These are phyloP conservation scores for Pinna nobilis DNA, from an alignment of 1,140 invertebrate species.

Conservation along the genomic window DNA sequence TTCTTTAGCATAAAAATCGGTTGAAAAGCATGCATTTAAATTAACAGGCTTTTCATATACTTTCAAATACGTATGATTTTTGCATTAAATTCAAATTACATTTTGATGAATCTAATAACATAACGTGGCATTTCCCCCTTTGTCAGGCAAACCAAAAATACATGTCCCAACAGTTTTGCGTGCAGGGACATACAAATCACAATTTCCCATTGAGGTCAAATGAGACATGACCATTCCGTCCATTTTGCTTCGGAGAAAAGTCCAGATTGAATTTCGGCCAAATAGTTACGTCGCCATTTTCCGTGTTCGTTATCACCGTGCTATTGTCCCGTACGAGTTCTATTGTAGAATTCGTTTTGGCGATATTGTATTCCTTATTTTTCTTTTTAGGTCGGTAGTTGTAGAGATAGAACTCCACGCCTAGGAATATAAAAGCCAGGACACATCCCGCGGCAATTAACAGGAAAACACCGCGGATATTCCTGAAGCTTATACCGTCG, in stretches of 20 bases:
- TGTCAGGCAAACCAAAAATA: no score
- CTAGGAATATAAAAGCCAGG: constrained; percentile 88
- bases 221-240: not conserved
- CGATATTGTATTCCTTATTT: constrained; percentile 28
- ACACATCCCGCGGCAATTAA: constrained; percentile 68
- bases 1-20: no score
- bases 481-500: constrained; percentile 97
- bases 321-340: not conserved
- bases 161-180: no score
- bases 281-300: not conserved
- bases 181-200: no score
- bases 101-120: no score
- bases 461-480: constrained; percentile 97
- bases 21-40: no score
- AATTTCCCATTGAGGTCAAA: not conserved
- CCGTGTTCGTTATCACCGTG: not conserved
- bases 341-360: constrained; percentile 28
- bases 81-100: no score
- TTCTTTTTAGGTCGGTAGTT: constrained; percentile 40
- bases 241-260: not conserved
- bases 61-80: no score
- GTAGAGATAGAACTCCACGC: constrained; percentile 90
- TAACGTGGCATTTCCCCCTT: no score
- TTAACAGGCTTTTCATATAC: no score
- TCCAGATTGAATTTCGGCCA: not conserved